These are phyloP conservation scores for Drosophila lutescens DNA, from an alignment of 2,888 invertebrate species.

Conservation along the genomic window DNA sequence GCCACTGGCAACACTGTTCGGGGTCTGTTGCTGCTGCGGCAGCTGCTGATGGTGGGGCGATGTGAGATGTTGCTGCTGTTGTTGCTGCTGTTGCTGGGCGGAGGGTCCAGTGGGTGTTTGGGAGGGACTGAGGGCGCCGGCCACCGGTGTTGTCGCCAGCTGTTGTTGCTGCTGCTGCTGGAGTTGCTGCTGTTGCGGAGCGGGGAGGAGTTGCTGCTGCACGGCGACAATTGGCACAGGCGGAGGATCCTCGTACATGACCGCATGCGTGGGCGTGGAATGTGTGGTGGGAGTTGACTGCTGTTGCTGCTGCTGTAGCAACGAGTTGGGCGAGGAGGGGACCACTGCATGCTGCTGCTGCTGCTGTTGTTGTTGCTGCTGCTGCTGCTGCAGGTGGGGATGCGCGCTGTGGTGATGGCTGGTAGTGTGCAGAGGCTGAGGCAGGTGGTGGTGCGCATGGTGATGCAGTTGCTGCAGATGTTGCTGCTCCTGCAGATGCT, in stretches of 20 bases:
- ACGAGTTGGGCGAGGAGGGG: conserved; percentile 65
- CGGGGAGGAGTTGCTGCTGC: conserved; percentile 80
- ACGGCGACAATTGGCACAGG: conserved; percentile 82
- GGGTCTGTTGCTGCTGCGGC: conserved; percentile 76
- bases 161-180: conserved; percentile 80
- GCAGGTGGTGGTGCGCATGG: conserved; percentile 85
- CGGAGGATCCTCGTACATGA: conserved; percentile 86
- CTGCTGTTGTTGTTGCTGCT: conserved; percentile 1
- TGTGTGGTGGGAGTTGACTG: conserved; percentile 85
- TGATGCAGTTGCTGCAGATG: conserved; percentile 85
- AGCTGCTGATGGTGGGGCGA: conserved; percentile 64
- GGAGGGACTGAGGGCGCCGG: conserved; percentile 80
- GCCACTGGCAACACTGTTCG: conserved; percentile 82
- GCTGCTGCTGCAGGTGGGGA: conserved; percentile 82
- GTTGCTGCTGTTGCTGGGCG: conserved; percentile 73
- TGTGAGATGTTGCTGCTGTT: conserved; percentile 66
- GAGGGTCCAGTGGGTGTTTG: conserved; percentile 79
- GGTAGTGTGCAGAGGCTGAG: conserved; percentile 84
- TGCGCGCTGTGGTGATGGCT: conserved; percentile 83
- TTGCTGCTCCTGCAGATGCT: conserved; percentile 83
- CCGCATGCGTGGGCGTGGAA: conserved; percentile 86
- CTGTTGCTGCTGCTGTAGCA: conserved; percentile 67
- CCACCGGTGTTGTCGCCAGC: conserved; percentile 79
- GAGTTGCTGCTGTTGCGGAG: conserved; percentile 65
- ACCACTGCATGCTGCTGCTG: conserved; percentile 76